A percentile compares a stretch with the other conserved stretches of the same genome.
Conservation (phyloP, 2,113 vertebrate genomes). For the Gavia stellata region DNA sequence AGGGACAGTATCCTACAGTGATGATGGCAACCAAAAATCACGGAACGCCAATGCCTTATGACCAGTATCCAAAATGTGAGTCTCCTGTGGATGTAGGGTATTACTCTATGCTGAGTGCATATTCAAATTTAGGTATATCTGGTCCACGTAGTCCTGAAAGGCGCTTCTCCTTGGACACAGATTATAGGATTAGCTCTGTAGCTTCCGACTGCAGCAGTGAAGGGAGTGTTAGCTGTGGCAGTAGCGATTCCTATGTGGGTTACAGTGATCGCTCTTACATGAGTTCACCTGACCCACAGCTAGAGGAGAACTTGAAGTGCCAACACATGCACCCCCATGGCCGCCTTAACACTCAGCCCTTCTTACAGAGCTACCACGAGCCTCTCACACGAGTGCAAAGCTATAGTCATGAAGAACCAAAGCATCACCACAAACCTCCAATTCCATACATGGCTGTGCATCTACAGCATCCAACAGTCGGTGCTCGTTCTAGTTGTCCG, state of each 20-base stretch:
- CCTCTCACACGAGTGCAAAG: conserved; percentile 77
- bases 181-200: conserved; percentile 83
- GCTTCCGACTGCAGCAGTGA: conserved; percentile 95
- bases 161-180: conserved; percentile 83
- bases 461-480: conserved; percentile 79
- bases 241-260: conserved; percentile 86
- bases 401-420: conserved; percentile 83
- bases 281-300: conserved; percentile 80
- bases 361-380: conserved; percentile 81
- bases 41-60: conserved; percentile 78
- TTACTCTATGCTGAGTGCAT: conserved; percentile 87
- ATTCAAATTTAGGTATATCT: conserved; percentile 82
- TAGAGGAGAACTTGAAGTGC: conserved; percentile 83
- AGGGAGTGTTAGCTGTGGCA: conserved; percentile 87
- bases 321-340: conserved; percentile 76
- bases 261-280: conserved; percentile 83
- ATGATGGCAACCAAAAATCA: conserved; percentile 82
- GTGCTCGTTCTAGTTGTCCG: conserved; percentile 85
- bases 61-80: conserved; percentile 92
- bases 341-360: conserved; percentile 71
- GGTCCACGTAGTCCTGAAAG: conserved; percentile 84
- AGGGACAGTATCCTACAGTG: conserved; percentile 77
- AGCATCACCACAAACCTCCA: conserved; percentile 81
- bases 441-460: conserved; percentile 82
- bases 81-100: conserved; percentile 89